Conservation (phyloP, 2,888 invertebrate genomes). For the Tetropium fuscum region DNA sequence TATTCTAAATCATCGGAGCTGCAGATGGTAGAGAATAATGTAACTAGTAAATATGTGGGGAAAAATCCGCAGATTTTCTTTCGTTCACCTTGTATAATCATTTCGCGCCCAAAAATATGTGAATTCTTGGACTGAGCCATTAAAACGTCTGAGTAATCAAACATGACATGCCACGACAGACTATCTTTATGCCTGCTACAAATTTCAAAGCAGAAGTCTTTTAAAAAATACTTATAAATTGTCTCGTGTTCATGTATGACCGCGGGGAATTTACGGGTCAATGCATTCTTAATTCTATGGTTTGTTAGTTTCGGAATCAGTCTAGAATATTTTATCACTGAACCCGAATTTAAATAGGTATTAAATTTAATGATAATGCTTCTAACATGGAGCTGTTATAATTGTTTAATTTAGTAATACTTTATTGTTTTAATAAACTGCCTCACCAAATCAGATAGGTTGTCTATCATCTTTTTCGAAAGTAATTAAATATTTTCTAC, state of each 20-base stretch:
- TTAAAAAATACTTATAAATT: constrained; percentile 10
- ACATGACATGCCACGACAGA: not conserved
- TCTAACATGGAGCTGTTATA: not conserved
- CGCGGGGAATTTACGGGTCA: constrained; percentile 11
- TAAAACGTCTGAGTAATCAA: constrained; percentile 9
- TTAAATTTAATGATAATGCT: not conserved
- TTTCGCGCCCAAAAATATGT: constrained; percentile 6
- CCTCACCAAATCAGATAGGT: no score
- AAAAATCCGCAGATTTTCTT: no score
- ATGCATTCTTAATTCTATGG: constrained; percentile 20
- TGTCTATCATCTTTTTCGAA: no score
- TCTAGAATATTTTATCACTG: not conserved
- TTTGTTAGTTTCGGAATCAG: constrained; percentile 19
- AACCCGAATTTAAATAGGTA: not conserved
- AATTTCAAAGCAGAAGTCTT: not conserved
- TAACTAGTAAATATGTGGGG: no score
- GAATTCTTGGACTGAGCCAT: not conserved
- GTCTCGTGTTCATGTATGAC: not conserved
- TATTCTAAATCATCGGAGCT: no score
- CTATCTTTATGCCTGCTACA: constrained; percentile 9
- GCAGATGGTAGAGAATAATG: no score
- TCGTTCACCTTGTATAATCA: not conserved
- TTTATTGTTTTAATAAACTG: no score
- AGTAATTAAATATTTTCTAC: no score
- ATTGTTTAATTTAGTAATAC: not conserved